These are phyloP conservation scores for Limenitis camilla DNA, from an alignment of 2,888 invertebrate species.

Conservation along the genomic window DNA sequence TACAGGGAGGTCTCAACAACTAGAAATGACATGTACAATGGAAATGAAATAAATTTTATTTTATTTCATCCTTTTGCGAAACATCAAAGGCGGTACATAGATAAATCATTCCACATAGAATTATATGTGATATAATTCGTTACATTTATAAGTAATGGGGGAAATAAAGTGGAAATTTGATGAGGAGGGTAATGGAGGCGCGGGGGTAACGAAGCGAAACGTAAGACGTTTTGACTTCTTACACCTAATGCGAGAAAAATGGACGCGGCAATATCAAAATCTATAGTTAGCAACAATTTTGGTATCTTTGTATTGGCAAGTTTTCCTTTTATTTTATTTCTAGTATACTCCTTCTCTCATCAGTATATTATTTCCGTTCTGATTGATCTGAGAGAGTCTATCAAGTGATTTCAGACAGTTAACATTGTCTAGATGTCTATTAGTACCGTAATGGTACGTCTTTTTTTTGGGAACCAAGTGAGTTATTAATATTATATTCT, in stretches of 20 bases:
- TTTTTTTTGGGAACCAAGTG: too few species aligned
- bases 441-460: too few species aligned
- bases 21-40: too few species aligned
- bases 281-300: not conserved
- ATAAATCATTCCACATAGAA: slow-evolving; percentile 6
- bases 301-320: not conserved
- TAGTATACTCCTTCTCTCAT: not conserved
- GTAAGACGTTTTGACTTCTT: slow-evolving; percentile 37
- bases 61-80: too few species aligned
- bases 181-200: slow-evolving; percentile 37
- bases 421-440: too few species aligned
- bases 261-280: slow-evolving; percentile 21
- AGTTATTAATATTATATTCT: too few species aligned
- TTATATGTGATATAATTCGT: slow-evolving; percentile 22
- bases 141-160: slow-evolving; percentile 35
- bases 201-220: slow-evolving; percentile 47
- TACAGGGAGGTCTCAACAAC: too few species aligned
- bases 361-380: too few species aligned
- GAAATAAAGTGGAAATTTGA: slow-evolving; percentile 51
- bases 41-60: too few species aligned
- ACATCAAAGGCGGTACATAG: too few species aligned
- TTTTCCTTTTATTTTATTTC: not conserved
- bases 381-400: too few species aligned
- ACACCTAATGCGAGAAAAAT: slow-evolving; percentile 17
- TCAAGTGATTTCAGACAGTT: too few species aligned